Percentiles rank a stretch among this genome's conserved stretches.
These are phyloP conservation scores for Melipona quadrifasciata DNA, from an alignment of 1,140 invertebrate genomes.

Conservation along the genomic window DNA sequence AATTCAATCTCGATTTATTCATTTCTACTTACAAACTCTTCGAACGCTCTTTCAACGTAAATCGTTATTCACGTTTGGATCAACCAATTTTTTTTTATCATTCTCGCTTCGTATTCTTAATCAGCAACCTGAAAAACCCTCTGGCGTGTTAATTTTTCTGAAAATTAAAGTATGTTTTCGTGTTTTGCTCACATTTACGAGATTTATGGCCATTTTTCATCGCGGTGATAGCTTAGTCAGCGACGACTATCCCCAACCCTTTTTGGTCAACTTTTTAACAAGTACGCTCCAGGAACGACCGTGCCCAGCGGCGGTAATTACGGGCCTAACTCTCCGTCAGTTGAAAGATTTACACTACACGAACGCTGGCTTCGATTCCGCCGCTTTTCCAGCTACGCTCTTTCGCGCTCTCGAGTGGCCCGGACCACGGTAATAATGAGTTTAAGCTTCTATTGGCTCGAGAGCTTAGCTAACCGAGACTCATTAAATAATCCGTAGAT, in stretches of 20 bases:
- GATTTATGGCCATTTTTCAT: neutral
- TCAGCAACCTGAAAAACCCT: too few species aligned
- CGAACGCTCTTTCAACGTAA: too few species aligned
- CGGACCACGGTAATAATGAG: constrained; percentile 3
- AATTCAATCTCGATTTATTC: too few species aligned
- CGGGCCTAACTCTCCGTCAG: neutral
- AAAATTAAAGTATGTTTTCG: neutral
- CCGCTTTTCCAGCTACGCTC: neutral
- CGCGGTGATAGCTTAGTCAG: neutral
- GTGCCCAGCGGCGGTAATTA: neutral
- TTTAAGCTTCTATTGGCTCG: constrained; percentile 25
- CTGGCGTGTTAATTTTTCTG: neutral
- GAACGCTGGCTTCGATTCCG: neutral
- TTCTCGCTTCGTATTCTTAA: too few species aligned
- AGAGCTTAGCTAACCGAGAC: constrained; percentile 14
- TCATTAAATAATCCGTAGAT: constrained; percentile 13
- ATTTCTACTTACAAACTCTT: too few species aligned
- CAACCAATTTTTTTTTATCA: too few species aligned
- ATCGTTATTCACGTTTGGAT: too few species aligned
- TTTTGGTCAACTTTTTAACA: neutral
- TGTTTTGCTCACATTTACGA: neutral
- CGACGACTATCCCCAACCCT: neutral
- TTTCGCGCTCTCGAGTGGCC: constrained; percentile 1
- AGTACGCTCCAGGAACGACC: neutral
- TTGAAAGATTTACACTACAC: constrained; percentile 18